Conservation (phyloP, 37 sponge, comb jelly and placozoan genomes). For the Cliona cf. orientalis region DNA sequence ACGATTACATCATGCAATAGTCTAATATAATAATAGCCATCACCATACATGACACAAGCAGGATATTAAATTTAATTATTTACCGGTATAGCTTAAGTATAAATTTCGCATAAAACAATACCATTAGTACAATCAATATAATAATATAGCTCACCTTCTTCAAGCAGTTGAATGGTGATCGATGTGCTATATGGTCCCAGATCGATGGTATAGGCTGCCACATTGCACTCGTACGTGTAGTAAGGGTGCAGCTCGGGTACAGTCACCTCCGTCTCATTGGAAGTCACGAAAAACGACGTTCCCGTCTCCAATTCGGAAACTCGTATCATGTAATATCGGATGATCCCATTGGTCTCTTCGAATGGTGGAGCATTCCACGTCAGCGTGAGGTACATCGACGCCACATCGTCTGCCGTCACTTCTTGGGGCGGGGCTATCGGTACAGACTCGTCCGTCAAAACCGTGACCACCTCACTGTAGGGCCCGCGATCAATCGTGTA, state of each 20-base stretch:
- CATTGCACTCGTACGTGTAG: constrained; percentile 7
- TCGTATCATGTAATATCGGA: constrained; percentile 21
- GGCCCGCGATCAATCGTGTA: background rate
- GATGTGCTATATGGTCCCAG: constrained; percentile 30
- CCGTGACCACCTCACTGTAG: too few relatives aligned
- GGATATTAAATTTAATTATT: background rate
- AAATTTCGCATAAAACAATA: too few relatives aligned
- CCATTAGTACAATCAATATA: background rate
- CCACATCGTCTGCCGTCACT: background rate
- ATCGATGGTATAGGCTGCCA: constrained; percentile 28
- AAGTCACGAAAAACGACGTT: background rate
- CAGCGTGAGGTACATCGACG: constrained; percentile 27
- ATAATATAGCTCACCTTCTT: constrained; percentile 19
- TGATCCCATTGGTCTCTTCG: constrained; percentile 41
- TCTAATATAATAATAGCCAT: too few relatives aligned
- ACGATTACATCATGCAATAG: too few relatives aligned
- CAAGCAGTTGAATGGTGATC: constrained; percentile 23
- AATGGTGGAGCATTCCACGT: constrained; percentile 46
- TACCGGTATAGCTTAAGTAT: background rate
- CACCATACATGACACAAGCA: too few relatives aligned
- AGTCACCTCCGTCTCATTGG: background rate
- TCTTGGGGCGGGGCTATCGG: constrained; percentile 44
- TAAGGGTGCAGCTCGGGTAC: constrained; percentile 21
- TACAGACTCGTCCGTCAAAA: too few relatives aligned
- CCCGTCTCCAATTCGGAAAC: constrained; percentile 31